phyloP scores from a whole-genome alignment of 2,888 invertebrate species.

The Cheilosia variabilis region DNA sequence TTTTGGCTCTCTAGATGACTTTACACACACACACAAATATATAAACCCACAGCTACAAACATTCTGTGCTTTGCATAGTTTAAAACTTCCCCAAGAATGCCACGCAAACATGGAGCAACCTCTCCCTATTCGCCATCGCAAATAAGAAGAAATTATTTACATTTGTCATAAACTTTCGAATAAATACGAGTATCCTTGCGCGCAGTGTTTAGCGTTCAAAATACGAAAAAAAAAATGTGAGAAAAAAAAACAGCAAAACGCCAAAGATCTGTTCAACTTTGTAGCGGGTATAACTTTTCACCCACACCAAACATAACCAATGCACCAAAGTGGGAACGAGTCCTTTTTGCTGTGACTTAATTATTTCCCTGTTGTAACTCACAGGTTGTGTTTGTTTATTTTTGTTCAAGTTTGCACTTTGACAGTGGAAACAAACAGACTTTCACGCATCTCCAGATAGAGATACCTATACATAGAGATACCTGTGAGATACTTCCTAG shows the following conservation, averaged over 20 bases:
- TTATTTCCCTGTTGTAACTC: slow-evolving; percentile 49
- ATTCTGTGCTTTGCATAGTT: slow-evolving; percentile 34
- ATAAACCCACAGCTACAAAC: not conserved
- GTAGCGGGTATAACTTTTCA: slow-evolving; percentile 25
- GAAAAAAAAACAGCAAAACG: slow-evolving; percentile 12
- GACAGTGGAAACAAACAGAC: not conserved
- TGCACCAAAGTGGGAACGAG: slow-evolving; percentile 13
- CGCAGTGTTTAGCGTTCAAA: slow-evolving; percentile 31
- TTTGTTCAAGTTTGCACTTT: not conserved
- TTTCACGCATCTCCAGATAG: not conserved
- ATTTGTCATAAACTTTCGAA: slow-evolving; percentile 59
- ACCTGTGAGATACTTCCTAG: slow-evolving; percentile 3
- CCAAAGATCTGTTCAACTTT: slow-evolving; percentile 51
- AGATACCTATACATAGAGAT: not conserved
- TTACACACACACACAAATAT: not conserved
- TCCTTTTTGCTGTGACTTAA: slow-evolving; percentile 59
- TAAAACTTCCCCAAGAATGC: slow-evolving; percentile 25
- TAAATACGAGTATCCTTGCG: slow-evolving; percentile 41
- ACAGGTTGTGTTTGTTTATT: not conserved
- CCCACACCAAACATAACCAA: slow-evolving; percentile 4
- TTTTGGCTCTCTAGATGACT: slow-evolving; percentile 31
- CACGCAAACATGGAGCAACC: slow-evolving; percentile 23
- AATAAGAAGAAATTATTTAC: slow-evolving; percentile 47
- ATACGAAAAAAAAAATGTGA: too few species aligned
- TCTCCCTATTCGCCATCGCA: not conserved